Evolutionary conservation across 2,797 vertebrate species (phyloP), one percentile per base, ranked within the genome.

Genomic region (Argya squamiceps): DNA sequence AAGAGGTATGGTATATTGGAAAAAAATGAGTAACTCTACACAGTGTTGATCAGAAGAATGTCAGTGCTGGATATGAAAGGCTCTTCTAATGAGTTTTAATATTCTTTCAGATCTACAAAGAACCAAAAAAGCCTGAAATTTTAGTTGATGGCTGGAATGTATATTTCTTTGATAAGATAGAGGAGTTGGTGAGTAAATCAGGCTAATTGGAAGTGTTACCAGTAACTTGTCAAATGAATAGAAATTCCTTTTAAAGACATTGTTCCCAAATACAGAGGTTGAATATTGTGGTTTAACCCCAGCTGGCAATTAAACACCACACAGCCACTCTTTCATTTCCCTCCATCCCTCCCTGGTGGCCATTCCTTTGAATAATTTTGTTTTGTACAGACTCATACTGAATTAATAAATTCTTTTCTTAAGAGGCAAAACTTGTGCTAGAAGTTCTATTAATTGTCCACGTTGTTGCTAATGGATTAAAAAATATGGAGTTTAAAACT

Each of bases 91-190:
- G 55, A 78, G 65, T 86, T 77, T 79, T 87, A 79, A 94, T 97
- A 73, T 50, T 96, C 81, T 98, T 98, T 91, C 98, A 99, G 99
- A 99, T 99, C 92, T 98, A 98, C 89, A 97, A 98, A 96, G 99
- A 97, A 73, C 89, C 97, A 82, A 98, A 98, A 94, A 99, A 99
- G 92, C 98, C 99, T 17, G 98, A 99, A 97, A 97, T 98, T 90
- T 96, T 99, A 76, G 98, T 99, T 80, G 99, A 99, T 97, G 99
- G 98, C 71, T 99, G 99, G 99, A 99, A 99, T 49, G 98, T 99
- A 29, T 99, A 99, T 97, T 99, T 99, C 97, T 99, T 98, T 96
- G 98, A 99, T 89, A 98, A 98, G 95, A 97, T 99, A 94, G 97
- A 98, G 83, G 95, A 99, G 60, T 96, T 99, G 97, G 99, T 99